A percentile compares a stretch with the other conserved stretches of the same genome.
Conservation (phyloP, 2,113 vertebrate genomes). For the Cebidichthys violaceus region DNA sequence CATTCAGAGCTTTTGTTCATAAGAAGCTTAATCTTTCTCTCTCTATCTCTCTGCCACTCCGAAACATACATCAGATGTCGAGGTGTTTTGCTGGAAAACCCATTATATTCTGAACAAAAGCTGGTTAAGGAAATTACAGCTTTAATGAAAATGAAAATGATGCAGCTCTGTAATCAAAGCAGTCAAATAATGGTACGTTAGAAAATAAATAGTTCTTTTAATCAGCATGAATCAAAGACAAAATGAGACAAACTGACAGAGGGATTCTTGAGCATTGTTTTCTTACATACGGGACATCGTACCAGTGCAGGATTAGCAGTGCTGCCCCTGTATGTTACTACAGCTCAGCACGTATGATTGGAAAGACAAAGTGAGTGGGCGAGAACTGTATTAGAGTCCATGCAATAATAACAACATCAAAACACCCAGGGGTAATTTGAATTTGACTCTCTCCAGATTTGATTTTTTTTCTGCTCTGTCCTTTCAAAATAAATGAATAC, state of each 20-base stretch:
- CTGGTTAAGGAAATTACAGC: constrained; percentile 52
- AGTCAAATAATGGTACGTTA: constrained; percentile 53
- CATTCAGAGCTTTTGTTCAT: constrained; percentile 64
- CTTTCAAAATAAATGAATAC: constrained; percentile 49
- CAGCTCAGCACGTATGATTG: not conserved
- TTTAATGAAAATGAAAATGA: constrained; percentile 70
- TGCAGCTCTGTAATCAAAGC: constrained; percentile 68
- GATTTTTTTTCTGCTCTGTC: constrained; percentile 6
- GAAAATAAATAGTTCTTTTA: constrained; percentile 57
- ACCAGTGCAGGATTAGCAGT: not conserved
- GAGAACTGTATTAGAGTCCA: not conserved
- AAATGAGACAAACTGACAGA: constrained; percentile 36
- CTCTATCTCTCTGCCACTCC: constrained; percentile 34
- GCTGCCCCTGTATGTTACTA: not conserved
- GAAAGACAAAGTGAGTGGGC: constrained; percentile 2
- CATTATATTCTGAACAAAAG: constrained; percentile 61
- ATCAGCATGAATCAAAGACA: constrained; percentile 58
- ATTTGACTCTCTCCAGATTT: constrained; percentile 13
- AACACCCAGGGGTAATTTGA: constrained; percentile 5
- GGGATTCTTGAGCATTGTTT: constrained; percentile 33
- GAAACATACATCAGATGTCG: constrained; percentile 28
- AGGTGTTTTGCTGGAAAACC: constrained; percentile 44
- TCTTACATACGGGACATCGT: constrained; percentile 17
- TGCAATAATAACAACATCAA: constrained; percentile 15
- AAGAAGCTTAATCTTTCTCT: constrained; percentile 35